phyloP scores from a whole-genome alignment of 2,113 vertebrate species.

The Serinus canaria region DNA sequence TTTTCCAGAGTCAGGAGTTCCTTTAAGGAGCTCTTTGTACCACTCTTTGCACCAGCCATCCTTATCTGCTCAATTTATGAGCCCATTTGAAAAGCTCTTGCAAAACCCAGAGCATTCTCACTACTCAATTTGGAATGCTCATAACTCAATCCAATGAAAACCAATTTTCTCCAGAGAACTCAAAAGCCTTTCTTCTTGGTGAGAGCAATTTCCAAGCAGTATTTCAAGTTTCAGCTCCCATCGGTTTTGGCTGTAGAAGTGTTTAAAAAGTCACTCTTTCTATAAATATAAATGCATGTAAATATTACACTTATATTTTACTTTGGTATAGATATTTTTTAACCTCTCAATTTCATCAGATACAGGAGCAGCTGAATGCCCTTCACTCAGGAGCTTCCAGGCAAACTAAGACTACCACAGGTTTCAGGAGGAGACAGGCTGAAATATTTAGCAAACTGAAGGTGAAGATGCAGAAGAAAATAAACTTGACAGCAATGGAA shows the following conservation, averaged over 20 bases:
- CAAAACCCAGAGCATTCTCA: neutral
- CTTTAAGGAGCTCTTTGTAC: neutral
- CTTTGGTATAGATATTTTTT: neutral
- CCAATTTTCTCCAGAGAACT: neutral
- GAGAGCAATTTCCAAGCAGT: neutral
- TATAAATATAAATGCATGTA: neutral
- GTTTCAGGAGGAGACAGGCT: neutral
- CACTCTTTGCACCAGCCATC: neutral
- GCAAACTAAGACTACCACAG: neutral
- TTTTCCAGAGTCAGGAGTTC: neutral
- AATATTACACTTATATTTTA: neutral
- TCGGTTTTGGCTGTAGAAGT: neutral
- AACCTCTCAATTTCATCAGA: neutral
- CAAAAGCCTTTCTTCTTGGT: neutral
- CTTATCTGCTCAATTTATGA: slow-evolving; percentile 7
- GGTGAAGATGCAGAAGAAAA: neutral
- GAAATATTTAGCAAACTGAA: neutral
- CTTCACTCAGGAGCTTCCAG: neutral
- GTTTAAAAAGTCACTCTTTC: neutral
- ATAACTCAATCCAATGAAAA: slow-evolving; percentile 18
- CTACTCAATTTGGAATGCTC: neutral
- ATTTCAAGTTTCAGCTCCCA: slow-evolving; percentile 5
- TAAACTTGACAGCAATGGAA: neutral
- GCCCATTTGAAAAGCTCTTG: neutral
- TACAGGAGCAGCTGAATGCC: neutral